A percentile compares a stretch with the other conserved stretches of the same genome.
phyloP scores from a whole-genome alignment of 1,140 invertebrate species.

The Doryteuthis pealeii region DNA sequence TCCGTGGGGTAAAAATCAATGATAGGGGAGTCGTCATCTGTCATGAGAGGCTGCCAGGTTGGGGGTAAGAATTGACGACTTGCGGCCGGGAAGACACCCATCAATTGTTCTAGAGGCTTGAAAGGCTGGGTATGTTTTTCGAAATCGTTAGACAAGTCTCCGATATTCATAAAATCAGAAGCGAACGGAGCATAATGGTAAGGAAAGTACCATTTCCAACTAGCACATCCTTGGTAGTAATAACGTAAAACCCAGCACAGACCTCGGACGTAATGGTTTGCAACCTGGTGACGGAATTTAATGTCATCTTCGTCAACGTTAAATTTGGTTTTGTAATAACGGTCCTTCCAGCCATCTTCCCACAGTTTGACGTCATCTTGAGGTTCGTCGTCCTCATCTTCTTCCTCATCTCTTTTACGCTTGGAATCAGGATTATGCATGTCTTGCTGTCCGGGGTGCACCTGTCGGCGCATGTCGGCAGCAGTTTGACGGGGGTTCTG shows the following conservation, averaged over 20 bases:
- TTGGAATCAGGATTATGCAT: conserved; percentile 17
- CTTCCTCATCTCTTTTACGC: conserved; percentile 61
- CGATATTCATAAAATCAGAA: conserved; percentile 95
- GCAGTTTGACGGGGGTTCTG: conserved; percentile 56
- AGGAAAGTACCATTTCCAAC: conserved; percentile 99
- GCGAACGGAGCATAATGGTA: conserved; percentile 99
- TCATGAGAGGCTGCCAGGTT: conserved; percentile 95
- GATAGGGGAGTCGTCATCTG: conserved; percentile 87
- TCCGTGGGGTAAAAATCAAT: conserved; percentile 99
- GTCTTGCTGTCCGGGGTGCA: conserved; percentile 44
- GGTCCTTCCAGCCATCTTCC: conserved; percentile 97
- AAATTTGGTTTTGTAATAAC: conserved; percentile 97
- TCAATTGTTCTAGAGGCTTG: conserved; percentile 95
- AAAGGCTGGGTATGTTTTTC: conserved; percentile 88
- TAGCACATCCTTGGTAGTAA: conserved; percentile 96
- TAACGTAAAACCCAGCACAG: conserved; percentile 98
- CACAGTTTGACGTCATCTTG: conserved; percentile 91
- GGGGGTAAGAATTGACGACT: conserved; percentile 90
- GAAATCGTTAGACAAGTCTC: conserved; percentile 82
- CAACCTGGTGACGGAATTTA: conserved; percentile 84
- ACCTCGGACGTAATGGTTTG: conserved; percentile 90
- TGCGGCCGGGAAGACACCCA: conserved; percentile 98
- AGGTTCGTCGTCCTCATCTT: conserved; percentile 74
- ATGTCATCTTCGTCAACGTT: conserved; percentile 79
- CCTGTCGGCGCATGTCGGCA: conserved; percentile 52